A percentile compares a stretch with the other conserved stretches of the same genome.
These are phyloP conservation scores for Tautogolabrus adspersus DNA, from an alignment of 2,113 vertebrate species.

Conservation along the genomic window DNA sequence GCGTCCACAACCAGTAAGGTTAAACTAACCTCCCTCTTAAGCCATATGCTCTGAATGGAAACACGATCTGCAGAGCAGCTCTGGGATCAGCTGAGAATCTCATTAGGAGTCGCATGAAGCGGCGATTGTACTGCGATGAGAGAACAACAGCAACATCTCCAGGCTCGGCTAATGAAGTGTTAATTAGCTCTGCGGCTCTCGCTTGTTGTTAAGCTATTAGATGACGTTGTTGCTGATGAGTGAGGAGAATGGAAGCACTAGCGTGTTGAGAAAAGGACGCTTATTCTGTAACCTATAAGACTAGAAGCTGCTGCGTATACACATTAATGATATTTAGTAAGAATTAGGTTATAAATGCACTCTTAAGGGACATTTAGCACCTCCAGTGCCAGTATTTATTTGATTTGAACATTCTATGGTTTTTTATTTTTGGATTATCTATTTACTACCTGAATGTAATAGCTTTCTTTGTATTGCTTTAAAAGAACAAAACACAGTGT, in stretches of 20 bases:
- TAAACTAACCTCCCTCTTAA: slow-evolving; percentile 43
- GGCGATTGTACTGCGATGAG: slow-evolving; percentile 36
- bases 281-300: slow-evolving; percentile 13
- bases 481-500: background rate
- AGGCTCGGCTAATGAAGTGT: slow-evolving; percentile 59
- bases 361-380: slow-evolving; percentile 24
- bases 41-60: slow-evolving; percentile 55
- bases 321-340: slow-evolving; percentile 39
- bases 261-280: slow-evolving; percentile 7
- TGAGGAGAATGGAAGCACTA: slow-evolving; percentile 16
- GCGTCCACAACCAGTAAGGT: background rate
- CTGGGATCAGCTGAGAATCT: slow-evolving; percentile 41
- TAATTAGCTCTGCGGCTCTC: slow-evolving; percentile 53
- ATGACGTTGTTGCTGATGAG: slow-evolving; percentile 28
- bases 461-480: slow-evolving; percentile 1
- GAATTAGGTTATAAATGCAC: slow-evolving; percentile 15
- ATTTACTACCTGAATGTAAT: slow-evolving; percentile 33
- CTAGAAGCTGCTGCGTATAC: slow-evolving; percentile 15
- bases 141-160: slow-evolving; percentile 37
- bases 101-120: slow-evolving; percentile 49
- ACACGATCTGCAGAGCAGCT: slow-evolving; percentile 38
- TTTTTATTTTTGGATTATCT: slow-evolving; percentile 4
- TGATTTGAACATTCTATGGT: background rate
- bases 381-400: slow-evolving; percentile 55
- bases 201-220: slow-evolving; percentile 35